phyloP scores from a whole-genome alignment of 2,113 vertebrate species.

The Phaethornis superciliosus region DNA sequence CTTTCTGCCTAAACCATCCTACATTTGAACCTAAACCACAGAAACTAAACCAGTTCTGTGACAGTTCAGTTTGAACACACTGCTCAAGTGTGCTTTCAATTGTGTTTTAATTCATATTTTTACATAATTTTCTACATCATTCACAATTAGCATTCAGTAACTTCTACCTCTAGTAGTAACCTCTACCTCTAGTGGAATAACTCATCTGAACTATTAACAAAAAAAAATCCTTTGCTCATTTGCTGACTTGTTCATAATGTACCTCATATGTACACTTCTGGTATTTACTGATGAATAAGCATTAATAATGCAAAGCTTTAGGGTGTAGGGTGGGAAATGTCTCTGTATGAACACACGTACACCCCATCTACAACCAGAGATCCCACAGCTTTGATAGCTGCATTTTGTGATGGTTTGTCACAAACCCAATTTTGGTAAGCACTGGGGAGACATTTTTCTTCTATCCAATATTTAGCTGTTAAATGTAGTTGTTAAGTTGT shows the following conservation, averaged over 20 bases:
- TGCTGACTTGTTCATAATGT: not conserved
- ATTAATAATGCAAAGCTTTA: not conserved
- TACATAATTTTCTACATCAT: conserved; percentile 22
- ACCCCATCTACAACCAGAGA: not conserved
- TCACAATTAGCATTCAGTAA: conserved; percentile 51
- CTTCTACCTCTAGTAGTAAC: too few species aligned
- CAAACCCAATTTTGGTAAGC: not conserved
- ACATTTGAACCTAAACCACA: conserved; percentile 18
- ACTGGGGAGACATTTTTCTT: not conserved
- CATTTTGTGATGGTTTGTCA: not conserved
- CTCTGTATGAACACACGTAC: not conserved
- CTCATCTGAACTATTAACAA: not conserved
- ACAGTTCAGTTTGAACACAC: not conserved
- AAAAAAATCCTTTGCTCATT: not conserved
- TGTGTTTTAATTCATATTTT: conserved; percentile 27
- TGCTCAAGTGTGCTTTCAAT: not conserved
- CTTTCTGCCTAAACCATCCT: not conserved
- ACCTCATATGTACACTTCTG: not conserved
- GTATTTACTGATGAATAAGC: not conserved
- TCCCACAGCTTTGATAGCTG: not conserved
- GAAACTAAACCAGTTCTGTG: conserved; percentile 10
- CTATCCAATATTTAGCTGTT: not conserved
- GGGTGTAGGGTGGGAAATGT: not conserved
- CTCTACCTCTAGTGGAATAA: not conserved
- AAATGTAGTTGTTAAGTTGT: not conserved